A percentile compares a stretch with the other conserved stretches of the same genome.
Conservation (phyloP, 2,888 invertebrate genomes). For the Chrysolina americana region DNA sequence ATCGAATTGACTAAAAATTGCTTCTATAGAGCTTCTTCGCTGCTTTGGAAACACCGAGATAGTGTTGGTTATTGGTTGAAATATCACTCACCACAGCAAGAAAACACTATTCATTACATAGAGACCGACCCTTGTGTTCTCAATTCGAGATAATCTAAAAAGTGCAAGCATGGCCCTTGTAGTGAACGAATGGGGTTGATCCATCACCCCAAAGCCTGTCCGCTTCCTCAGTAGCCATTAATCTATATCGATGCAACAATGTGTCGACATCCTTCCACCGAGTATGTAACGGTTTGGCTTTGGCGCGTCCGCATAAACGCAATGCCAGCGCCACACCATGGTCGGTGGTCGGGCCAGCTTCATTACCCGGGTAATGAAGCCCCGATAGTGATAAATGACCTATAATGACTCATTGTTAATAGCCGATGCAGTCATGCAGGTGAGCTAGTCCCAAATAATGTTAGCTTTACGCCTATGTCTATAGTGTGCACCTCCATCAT, state of each 20-base stretch:
- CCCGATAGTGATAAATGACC: conserved; percentile 66
- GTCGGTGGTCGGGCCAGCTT: conserved; percentile 53
- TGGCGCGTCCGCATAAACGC: conserved; percentile 36
- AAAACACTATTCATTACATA: too few relatives aligned
- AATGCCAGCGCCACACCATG: conserved; percentile 38
- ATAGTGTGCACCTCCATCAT: conserved; percentile 38
- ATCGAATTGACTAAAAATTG: too few relatives aligned
- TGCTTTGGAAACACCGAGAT: too few relatives aligned
- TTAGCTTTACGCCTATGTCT: conserved; percentile 47
- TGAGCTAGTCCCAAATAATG: conserved; percentile 55
- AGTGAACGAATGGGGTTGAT: conserved; percentile 34
- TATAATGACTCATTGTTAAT: conserved; percentile 66
- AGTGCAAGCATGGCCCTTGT: too few relatives aligned
- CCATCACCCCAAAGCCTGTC: conserved; percentile 40
- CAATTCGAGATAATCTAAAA: too few relatives aligned
- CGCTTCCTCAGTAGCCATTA: conserved; percentile 56
- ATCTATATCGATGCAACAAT: conserved; percentile 65
- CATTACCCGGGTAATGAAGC: conserved; percentile 65
- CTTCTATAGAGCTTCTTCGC: too few relatives aligned
- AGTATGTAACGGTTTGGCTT: conserved; percentile 30
- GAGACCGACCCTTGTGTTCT: too few relatives aligned
- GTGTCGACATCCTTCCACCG: conserved; percentile 58
- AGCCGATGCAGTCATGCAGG: conserved; percentile 60
- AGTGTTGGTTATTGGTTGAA: too few relatives aligned
- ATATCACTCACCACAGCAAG: too few relatives aligned